Percentiles rank a stretch among this genome's conserved stretches.
These are phyloP conservation scores for Patagioenas fasciata DNA, from an alignment of 2,113 vertebrate genomes.

Conservation along the genomic window DNA sequence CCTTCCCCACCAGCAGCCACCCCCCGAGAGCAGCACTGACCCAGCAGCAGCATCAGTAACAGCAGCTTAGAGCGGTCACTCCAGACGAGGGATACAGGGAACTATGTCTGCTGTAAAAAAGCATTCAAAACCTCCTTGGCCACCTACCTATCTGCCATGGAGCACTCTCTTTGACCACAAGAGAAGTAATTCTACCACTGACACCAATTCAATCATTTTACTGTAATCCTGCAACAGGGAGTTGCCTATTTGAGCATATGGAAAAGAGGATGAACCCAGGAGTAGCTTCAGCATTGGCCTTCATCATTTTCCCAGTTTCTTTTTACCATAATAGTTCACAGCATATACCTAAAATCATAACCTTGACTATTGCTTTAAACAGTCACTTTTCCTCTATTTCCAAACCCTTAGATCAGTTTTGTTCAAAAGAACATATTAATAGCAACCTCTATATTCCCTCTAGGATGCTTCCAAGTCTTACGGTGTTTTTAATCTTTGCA, in stretches of 20 bases:
- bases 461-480: conserved; percentile 62
- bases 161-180: neutral
- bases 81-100: neutral
- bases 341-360: neutral
- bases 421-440: conserved; percentile 69
- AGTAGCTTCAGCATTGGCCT: neutral
- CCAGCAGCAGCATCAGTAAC: neutral
- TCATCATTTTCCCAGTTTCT: conserved; percentile 20
- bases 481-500: conserved; percentile 74
- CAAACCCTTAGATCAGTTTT: conserved; percentile 54
- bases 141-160: neutral
- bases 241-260: neutral
- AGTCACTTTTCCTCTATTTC: conserved; percentile 64
- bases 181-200: neutral
- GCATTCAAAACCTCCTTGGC: neutral
- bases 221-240: neutral
- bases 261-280: neutral
- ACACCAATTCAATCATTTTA: neutral
- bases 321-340: conserved; percentile 2
- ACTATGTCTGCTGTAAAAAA: neutral
- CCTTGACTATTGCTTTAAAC: conserved; percentile 53
- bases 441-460: conserved; percentile 65
- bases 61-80: accelerated
- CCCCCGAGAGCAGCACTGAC: neutral
- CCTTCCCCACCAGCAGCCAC: neutral